phyloP scores from a whole-genome alignment of 2,888 invertebrate genomes.

The Protula sp. region DNA sequence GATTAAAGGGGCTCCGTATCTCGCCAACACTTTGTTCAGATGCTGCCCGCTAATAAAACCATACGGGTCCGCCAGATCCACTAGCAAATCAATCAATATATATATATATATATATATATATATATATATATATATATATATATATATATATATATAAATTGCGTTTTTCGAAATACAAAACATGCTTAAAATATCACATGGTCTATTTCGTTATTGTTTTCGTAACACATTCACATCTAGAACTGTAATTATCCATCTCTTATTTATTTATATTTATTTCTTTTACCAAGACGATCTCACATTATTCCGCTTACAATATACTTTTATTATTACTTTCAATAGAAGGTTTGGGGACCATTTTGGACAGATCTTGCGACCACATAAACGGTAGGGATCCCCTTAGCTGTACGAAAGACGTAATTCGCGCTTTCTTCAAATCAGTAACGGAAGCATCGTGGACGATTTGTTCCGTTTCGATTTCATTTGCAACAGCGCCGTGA shows the following conservation, averaged over 20 bases:
- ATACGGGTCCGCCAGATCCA: constrained; percentile 50
- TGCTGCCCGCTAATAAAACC: constrained; percentile 55
- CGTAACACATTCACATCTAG: too few relatives aligned
- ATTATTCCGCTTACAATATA: too few relatives aligned
- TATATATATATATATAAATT: too few relatives aligned
- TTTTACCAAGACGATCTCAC: too few relatives aligned
- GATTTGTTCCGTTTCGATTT: constrained; percentile 96
- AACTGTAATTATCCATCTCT: too few relatives aligned
- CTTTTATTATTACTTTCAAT: constrained; percentile 68
- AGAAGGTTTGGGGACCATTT: constrained; percentile 96
- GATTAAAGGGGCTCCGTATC: constrained; percentile 84
- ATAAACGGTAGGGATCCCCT: constrained; percentile 92
- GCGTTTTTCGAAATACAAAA: too few relatives aligned
- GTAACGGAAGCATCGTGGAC: constrained; percentile 66
- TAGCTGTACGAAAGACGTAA: constrained; percentile 93
- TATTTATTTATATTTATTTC: too few relatives aligned
- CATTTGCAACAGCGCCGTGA: constrained; percentile 93
- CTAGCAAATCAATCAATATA: constrained; percentile 28
- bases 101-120: too few relatives aligned
- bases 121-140: too few relatives aligned
- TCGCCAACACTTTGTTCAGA: constrained; percentile 50
- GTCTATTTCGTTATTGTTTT: too few relatives aligned
- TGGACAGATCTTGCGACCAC: constrained; percentile 97
- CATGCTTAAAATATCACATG: too few relatives aligned
- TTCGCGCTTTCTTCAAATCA: constrained; percentile 60